phyloP scores from a whole-genome alignment of 2,797 vertebrate genomes.

The Scolopax bukidnonensis region DNA sequence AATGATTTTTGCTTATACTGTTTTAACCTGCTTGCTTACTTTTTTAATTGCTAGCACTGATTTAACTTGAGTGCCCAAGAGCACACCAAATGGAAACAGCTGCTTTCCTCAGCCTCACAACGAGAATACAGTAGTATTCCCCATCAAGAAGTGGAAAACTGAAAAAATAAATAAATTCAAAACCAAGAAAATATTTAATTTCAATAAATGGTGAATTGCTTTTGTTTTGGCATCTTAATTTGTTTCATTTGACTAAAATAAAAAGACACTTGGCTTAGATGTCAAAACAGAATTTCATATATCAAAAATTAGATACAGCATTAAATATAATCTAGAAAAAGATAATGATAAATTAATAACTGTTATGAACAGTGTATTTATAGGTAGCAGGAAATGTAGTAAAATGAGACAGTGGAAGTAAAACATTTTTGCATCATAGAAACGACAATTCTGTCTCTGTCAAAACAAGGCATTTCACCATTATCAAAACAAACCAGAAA shows the following conservation, averaged over 20 bases:
- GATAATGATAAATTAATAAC: not conserved
- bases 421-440: not conserved
- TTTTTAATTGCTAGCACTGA: slow-evolving; percentile 22
- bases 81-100: not conserved
- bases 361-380: not conserved
- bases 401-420: not conserved
- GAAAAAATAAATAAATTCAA: not conserved
- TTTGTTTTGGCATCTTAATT: not conserved
- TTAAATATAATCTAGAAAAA: not conserved
- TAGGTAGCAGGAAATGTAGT: not conserved
- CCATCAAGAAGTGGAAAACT: not conserved
- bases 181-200: not conserved
- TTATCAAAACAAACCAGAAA: slow-evolving; percentile 32
- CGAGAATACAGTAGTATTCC: not conserved
- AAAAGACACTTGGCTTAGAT: slow-evolving; percentile 22
- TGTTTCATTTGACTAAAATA: slow-evolving; percentile 15
- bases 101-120: not conserved
- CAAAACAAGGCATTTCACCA: slow-evolving; percentile 23
- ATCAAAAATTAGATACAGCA: not conserved
- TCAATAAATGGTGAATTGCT: not conserved
- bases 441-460: not conserved
- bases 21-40: slow-evolving; percentile 4
- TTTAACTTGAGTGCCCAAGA: not conserved
- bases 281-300: not conserved
- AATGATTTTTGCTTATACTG: not conserved